Evolutionary conservation across 2,888 invertebrate species (phyloP), one percentile per base, ranked within the genome.

Genomic region (Nemoura dubitans): DNA sequence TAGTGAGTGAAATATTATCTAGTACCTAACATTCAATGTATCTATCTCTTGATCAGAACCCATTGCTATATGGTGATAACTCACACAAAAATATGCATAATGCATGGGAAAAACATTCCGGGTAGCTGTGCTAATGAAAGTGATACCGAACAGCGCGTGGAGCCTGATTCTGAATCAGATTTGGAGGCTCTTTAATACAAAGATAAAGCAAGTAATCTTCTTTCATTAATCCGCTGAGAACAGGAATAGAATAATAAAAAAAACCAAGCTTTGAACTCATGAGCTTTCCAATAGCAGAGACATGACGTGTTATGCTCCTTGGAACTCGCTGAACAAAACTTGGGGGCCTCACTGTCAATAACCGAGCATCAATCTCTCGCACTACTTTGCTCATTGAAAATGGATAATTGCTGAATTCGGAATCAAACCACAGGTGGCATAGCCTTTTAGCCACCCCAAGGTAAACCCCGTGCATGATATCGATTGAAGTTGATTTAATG

Each of bases 161-260:
- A n/a, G n/a, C n/a, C n/a, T n/a, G n/a, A n/a, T n/a, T n/a, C n/a
- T n/a, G n/a, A n/a, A n/a, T n/a, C 36, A 36, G 36, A 36, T 36
- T 36, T 36, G 36, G 36, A 36, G 36, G 36, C 36, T 36, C 36
- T 10, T 10, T 3, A 36, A 3, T 3, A 36, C 36, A 36, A 80
- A 80, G 30, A 59, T 85, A 43, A 21, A 5, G 21, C 59, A 85
- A 43, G 36, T 85, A 85, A n/a, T 28, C n/a, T 10, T 42, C 59
- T n/a, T 59, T 36, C 85, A 85, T 85, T 21, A 85, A 43, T 21
- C 85, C 85, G 21, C 26, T 27, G 16, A 85, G 85, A 0, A 85
- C 85, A 28, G 85, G 85, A n/a, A 85, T 28, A 43, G 85, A 76
- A 43, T 85, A 85, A 85, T 85, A 85, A 25, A 27, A 85, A 6